Evolutionary conservation across 2,797 vertebrate species (phyloP), one percentile per base, ranked within the genome.

Genomic region (Siniperca undulata): DNA sequence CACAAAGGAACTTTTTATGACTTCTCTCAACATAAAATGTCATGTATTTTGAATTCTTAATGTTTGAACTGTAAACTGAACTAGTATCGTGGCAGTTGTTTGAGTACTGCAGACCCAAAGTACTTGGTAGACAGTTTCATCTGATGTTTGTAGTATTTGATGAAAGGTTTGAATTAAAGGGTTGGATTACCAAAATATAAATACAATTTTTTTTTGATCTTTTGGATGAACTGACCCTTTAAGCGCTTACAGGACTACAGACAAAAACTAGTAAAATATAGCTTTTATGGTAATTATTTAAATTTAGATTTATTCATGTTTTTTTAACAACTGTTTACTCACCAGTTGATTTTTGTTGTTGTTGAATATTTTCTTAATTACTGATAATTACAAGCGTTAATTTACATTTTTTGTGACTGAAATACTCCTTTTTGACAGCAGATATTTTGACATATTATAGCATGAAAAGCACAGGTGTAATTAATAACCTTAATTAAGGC

Each of bases 401-500:
- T 24, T 17, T 10, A n/a, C 14, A 3, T 17, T 24, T 72, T 11
- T 27, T 30, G 10, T 74, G 42, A 59, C 40, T 59, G 17, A 59
- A 60, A 48, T 22, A 3, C 56, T 14, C 19, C 42, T 34, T 36
- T 59, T 17, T 56, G 36, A 44, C 55, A 50, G 44, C 44, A 56
- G 24, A 44, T 12, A 46, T 55, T 61, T 62, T 27, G 16, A 67
- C 16, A 13, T 36, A 5, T 55, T 20, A 24, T 22, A 58, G 60
- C 60, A 48, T 8, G 36, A 34, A 50, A 44, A 50, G 30, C 70
- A 56, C 62, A 46, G 16, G 22, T 73, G 13, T 42, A 30, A 65
- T 59, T 59, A 74, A 67, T 68, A 68, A 68, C 6, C 44, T 20
- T 44, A 19, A 68, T 60, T 17, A 24, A 42, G 13, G 42, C 30